Evolutionary conservation across 2,888 invertebrate genomes (phyloP).

Genomic region (Brachylomia viminalis): DNA sequence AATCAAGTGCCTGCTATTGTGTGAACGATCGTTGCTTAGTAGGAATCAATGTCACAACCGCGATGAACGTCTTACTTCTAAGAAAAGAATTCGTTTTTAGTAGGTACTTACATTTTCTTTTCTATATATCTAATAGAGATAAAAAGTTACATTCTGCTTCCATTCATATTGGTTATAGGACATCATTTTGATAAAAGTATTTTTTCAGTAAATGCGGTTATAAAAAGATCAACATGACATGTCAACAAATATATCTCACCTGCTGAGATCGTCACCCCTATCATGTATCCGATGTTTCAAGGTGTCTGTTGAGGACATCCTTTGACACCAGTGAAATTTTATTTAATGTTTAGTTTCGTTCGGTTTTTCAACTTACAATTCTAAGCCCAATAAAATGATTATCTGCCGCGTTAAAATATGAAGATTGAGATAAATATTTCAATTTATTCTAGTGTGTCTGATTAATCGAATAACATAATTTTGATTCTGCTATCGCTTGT

Average conservation of each 20-base stretch:
- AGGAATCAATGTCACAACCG: slow-evolving; percentile 10
- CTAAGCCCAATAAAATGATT: neutral
- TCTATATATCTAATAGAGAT: neutral
- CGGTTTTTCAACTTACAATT: slow-evolving; percentile 2
- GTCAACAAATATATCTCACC: neutral
- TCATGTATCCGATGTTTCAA: neutral
- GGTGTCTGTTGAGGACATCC: neutral
- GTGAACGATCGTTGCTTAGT: slow-evolving; percentile 9
- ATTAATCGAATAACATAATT: neutral
- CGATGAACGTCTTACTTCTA: neutral
- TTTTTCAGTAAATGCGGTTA: neutral
- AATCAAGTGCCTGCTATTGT: slow-evolving; percentile 32
- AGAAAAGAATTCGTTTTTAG: neutral
- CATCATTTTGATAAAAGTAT: neutral
- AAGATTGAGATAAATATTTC: neutral
- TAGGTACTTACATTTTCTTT: neutral
- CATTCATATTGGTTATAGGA: neutral
- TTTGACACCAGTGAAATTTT: slow-evolving; percentile 8
- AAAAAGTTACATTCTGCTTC: neutral
- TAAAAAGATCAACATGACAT: neutral
- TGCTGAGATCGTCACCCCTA: neutral
- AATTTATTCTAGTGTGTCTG: too few relatives aligned
- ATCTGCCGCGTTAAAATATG: too few relatives aligned
- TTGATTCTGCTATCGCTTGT: neutral
- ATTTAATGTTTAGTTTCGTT: slow-evolving; percentile 11